phyloP scores from a whole-genome alignment of 2,888 invertebrate genomes.

The Deilephila porcellus region DNA sequence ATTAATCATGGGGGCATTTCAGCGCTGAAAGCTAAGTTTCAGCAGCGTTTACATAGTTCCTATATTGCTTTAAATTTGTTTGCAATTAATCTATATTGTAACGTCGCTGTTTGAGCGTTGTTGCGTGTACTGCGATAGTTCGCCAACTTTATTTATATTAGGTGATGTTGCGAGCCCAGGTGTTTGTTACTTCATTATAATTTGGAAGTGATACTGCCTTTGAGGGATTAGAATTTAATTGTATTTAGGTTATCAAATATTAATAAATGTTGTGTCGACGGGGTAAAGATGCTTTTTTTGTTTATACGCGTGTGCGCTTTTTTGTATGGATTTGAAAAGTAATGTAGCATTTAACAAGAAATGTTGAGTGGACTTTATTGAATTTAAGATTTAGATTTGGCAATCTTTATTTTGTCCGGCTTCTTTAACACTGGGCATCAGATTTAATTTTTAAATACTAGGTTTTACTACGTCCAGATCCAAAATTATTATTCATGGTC shows the following conservation, averaged over 20 bases:
- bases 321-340: no score
- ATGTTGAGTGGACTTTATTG: no score
- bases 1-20: conserved; percentile 37
- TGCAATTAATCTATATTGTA: conserved; percentile 33
- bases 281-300: no score
- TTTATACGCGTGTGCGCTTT: no score
- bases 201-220: no score
- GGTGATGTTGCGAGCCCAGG: background rate
- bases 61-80: conserved; percentile 37
- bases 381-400: no score
- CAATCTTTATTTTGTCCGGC: no score
- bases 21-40: conserved; percentile 36
- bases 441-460: background rate
- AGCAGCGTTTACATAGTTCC: conserved; percentile 29
- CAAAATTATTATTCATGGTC: background rate
- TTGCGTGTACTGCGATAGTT: conserved; percentile 22
- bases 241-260: no score
- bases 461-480: background rate
- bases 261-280: no score
- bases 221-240: no score
- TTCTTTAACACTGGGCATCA: background rate
- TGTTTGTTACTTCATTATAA: background rate
- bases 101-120: conserved; percentile 24
- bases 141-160: conserved; percentile 8
- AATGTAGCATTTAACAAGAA: no score